phyloP scores from a whole-genome alignment of 2,113 vertebrate species.

The Microcebus lehilahytsara region DNA sequence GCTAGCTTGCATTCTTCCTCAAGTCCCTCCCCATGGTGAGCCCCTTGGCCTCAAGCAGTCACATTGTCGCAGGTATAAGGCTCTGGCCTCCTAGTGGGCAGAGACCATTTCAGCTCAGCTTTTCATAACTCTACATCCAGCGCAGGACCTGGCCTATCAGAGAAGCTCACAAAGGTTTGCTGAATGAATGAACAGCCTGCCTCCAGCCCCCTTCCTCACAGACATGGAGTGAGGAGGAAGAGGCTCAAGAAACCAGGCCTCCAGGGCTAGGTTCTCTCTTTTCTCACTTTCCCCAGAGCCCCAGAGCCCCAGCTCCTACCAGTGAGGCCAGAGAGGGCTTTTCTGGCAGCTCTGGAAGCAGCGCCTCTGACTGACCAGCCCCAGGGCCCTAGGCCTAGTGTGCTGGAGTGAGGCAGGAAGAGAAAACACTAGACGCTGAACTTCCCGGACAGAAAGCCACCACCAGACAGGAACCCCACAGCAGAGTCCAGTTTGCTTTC shows the following conservation, averaged over 20 bases:
- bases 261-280: background rate
- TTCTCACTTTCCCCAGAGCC: background rate
- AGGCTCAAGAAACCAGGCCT: background rate
- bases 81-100: background rate
- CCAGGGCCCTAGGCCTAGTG: too few species aligned
- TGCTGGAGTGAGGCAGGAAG: background rate
- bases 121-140: background rate
- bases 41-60: too few species aligned
- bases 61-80: accelerated
- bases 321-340: background rate
- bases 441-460: background rate
- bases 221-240: background rate
- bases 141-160: background rate
- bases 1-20: background rate
- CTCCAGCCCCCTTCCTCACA: background rate
- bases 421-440: background rate
- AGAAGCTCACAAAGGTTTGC: background rate
- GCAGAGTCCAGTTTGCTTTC: background rate
- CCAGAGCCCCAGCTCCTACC: background rate
- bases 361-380: background rate
- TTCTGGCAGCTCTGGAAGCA: background rate
- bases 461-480: accelerated
- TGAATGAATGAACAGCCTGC: background rate
- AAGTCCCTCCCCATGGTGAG: background rate
- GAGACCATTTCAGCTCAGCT: background rate